Evolutionary conservation across 2,113 vertebrate genomes (phyloP), one percentile per base, ranked within the genome.

Genomic region (Hippolais icterina): DNA sequence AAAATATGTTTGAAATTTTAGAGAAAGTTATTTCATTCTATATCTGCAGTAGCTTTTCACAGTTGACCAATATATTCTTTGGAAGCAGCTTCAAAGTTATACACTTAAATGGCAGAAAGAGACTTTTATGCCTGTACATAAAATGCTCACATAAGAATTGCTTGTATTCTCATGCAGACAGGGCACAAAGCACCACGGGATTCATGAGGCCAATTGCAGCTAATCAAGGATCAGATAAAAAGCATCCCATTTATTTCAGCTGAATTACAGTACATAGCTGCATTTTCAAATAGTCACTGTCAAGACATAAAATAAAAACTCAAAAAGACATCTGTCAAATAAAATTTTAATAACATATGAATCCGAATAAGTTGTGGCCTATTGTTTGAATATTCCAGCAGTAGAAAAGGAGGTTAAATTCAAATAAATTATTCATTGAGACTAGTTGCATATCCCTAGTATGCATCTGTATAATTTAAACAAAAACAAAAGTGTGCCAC

Each of bases 291-390:
- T 72, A 94, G 85, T 71, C 5, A 0, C 76, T 61, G 86, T 89
- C 90, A 82, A 94, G 83, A 68, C 76, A 84, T 84, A 61, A 92
- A 96, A 88, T 46, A 95, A 87, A 90, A 97, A 93, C 61, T 92
- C 81, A 76, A 65, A 83, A 80, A 91, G 79, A 86, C 90, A 94
- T 91, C 93, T 96, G 93, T 95, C 92, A 95, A 96, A 94, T 93
- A 78, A 93, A 92, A 96, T 92, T 95, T 96, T 95, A 95, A 94
- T 96, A 95, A 92, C 83, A 82, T 72, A 91, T 84, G 93, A 95
- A 94, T 95, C 89, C 8, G 46, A 92, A 77, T 85, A 93, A 91
- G 90, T 91, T 93, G 63, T 70, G 69, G 71, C 68, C 54, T 78
- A 85, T 95, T 91, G 61, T 87, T 90, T 96, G 80, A 95, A 96